A percentile compares a stretch with the other conserved stretches of the same genome.
These are phyloP conservation scores for Drosophila demipolita DNA, from an alignment of 2,888 invertebrate species.

Conservation along the genomic window DNA sequence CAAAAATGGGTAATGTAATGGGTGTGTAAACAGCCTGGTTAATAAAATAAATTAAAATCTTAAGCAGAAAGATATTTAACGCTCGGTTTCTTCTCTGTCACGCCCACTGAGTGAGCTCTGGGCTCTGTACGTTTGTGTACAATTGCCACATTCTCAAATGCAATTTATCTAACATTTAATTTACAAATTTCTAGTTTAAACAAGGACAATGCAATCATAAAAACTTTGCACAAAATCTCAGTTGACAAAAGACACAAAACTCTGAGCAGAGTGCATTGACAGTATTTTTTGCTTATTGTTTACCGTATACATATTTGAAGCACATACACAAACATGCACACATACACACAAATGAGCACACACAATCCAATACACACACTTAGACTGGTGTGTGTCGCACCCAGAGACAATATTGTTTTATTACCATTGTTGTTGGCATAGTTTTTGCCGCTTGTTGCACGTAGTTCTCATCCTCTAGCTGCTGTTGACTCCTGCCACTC, in stretches of 20 bases:
- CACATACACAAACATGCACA: neutral
- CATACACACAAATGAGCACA: neutral
- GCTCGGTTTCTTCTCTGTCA: neutral
- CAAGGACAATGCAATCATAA: constrained; percentile 23
- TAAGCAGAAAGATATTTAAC: constrained; percentile 28
- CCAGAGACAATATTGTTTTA: constrained; percentile 32
- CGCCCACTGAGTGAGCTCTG: neutral
- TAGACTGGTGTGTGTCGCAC: constrained; percentile 1
- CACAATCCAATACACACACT: neutral
- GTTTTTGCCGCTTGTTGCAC: constrained; percentile 33
- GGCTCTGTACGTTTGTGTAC: neutral
- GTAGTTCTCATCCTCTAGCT: neutral
- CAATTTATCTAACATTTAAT: constrained; percentile 61
- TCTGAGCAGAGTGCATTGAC: constrained; percentile 4
- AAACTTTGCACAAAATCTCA: constrained; percentile 29
- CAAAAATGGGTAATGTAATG: neutral
- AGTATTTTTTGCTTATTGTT: constrained; percentile 26
- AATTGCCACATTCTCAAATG: constrained; percentile 22
- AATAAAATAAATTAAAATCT: constrained; percentile 62
- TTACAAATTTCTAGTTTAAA: constrained; percentile 30
- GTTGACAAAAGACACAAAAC: constrained; percentile 19
- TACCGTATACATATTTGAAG: constrained; percentile 25
- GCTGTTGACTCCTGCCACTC: constrained; percentile 11
- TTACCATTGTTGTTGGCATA: constrained; percentile 21
- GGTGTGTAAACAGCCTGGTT: constrained; percentile 36